Evolutionary conservation across 2,797 vertebrate genomes (phyloP).

Genomic region (Nannoperca obscura): DNA sequence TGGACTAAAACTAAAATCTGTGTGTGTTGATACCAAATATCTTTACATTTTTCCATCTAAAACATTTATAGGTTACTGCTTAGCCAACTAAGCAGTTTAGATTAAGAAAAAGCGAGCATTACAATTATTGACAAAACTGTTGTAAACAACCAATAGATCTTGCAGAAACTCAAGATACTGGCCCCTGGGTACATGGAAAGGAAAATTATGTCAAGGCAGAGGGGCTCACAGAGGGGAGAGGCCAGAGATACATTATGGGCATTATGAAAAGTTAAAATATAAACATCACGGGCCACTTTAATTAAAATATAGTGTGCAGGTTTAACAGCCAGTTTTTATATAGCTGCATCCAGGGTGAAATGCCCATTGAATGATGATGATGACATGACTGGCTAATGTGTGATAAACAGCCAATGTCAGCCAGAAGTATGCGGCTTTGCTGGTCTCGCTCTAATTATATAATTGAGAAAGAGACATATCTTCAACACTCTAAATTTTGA

Average conservation of each 20-base stretch:
- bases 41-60: background rate
- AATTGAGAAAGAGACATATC: slow-evolving; percentile 21
- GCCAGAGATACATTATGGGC: background rate
- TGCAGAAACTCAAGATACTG: background rate
- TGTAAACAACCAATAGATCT: background rate
- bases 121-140: background rate
- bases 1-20: background rate
- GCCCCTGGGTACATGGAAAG: background rate
- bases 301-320: slow-evolving; percentile 11
- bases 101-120: no score
- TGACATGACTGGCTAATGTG: background rate
- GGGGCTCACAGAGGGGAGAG: background rate
- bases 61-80: background rate
- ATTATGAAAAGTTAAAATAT: slow-evolving; percentile 26
- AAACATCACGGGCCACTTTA: slow-evolving; percentile 11
- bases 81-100: no score
- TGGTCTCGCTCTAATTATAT: slow-evolving; percentile 16
- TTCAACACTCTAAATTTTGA: slow-evolving; percentile 11
- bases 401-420: background rate
- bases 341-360: background rate
- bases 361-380: background rate
- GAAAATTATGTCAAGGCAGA: background rate
- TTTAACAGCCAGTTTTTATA: slow-evolving; percentile 10
- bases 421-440: background rate
- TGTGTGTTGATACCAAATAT: background rate